A percentile compares a stretch with the other conserved stretches of the same genome.
Evolutionary conservation across 2,888 invertebrate genomes (phyloP).

Genomic region (Harpagoxenus sublaevis): DNA sequence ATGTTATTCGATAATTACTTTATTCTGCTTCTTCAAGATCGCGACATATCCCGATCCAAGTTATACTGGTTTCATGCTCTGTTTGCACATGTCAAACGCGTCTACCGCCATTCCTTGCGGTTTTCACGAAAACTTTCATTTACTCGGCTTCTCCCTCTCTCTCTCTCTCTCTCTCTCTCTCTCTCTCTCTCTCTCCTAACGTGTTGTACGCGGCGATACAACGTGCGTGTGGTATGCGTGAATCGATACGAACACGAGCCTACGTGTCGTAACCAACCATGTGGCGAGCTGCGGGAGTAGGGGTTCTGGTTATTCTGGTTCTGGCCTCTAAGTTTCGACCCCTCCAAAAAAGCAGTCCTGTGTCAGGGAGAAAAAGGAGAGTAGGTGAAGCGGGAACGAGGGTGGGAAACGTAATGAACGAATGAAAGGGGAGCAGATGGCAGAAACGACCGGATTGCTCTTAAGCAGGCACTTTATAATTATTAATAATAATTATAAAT

Average conservation of each 20-base stretch:
- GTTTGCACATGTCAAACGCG: neutral
- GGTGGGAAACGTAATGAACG: slow-evolving; percentile 52
- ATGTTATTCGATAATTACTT: neutral
- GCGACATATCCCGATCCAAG: neutral
- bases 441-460: slow-evolving; percentile 20
- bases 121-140: slow-evolving; percentile 21
- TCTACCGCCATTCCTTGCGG: neutral
- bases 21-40: neutral
- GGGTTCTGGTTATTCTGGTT: slow-evolving; percentile 81
- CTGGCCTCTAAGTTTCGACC: slow-evolving; percentile 76
- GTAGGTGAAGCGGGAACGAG: slow-evolving; percentile 45
- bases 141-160: neutral
- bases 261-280: slow-evolving; percentile 48
- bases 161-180: too few species aligned
- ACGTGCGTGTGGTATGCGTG: neutral
- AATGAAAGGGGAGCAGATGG: slow-evolving; percentile 57
- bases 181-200: too few species aligned
- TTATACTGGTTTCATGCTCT: neutral
- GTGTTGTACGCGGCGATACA: neutral
- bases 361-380: slow-evolving; percentile 55
- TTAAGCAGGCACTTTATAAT: slow-evolving; percentile 4
- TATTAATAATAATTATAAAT: slow-evolving; percentile 9
- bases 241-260: slow-evolving; percentile 47
- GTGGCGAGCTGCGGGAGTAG: slow-evolving; percentile 58
- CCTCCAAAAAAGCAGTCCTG: slow-evolving; percentile 73